Evolutionary conservation across 2,888 invertebrate species (phyloP), one percentile per base, ranked within the genome.

Genomic region (Brassicogethes aeneus): DNA sequence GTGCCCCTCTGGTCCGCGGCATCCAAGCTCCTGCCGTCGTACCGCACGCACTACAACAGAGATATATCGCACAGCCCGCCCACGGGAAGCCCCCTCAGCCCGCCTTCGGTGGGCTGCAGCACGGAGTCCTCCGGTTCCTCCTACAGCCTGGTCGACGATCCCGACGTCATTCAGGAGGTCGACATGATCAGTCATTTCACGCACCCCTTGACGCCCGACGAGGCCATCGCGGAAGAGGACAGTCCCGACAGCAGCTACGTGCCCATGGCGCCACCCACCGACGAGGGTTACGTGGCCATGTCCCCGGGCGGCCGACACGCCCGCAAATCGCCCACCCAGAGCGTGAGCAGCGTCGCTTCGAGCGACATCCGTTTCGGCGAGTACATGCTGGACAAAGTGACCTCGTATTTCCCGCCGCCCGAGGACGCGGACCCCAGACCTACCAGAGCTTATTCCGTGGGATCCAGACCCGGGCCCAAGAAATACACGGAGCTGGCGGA

Each of bases 381-480:
- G 62, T 88, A 82, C 69, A 83, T 82, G 51, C 71, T 90, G 36
- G 89, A 89, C 57, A 88, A 88, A 58, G 88, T 88, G 0, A 74
- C 76, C 42, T 82, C 88, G 12, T 86, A 82, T 62, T 76, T 87
- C 43, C 70, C 74, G 5, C 72, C 76, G 1, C 76, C 78, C 62
- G 77, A 79, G 62, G 71, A 59, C 39, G 60, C 54, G 40, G 62
- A 50, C 40, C 69, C 66, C 51, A 71, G 74, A 52, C 85, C 85
- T n/a, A 74, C 79, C 38, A 75, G 89, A 51, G 82, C 90, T 1
- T 90, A 89, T 69, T 90, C 90, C 16, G 84, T 91, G 48, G 91
- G 91, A 15, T 89, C 88, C 40, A 77, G 83, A 50, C 83, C 85
- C 2, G 82, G 84, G 49, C 47, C 45, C 38, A 54, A 53, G 37